Evolutionary conservation across 2,797 vertebrate genomes (phyloP), one percentile per base, ranked within the genome.

Genomic region (Eulemur coronatus): DNA sequence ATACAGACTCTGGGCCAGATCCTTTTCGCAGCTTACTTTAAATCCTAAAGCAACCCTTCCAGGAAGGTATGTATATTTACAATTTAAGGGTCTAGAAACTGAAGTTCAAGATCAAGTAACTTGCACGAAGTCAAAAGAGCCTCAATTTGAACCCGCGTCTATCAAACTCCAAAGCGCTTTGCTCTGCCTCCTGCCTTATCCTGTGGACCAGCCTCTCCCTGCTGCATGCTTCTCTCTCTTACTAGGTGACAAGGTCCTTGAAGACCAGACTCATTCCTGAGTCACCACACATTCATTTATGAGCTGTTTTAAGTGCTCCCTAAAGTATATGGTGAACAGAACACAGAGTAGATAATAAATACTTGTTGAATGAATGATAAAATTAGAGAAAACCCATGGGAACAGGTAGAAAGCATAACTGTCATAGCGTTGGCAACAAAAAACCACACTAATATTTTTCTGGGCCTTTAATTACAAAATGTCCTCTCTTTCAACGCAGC

Each of bases 31-130:
- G 79, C 61, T 87, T 76, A 73, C 63, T 88, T 75, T 11, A 93
- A 90, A 80, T 10, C 52, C 61, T 57, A 85, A 80, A 41, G 35
- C 65, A 84, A 38, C 18, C 26, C 43, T 90, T 81, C 69, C 11
- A 28, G 59, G 76, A 96, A 75, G 38, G n/a, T 28, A 43, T 57
- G 28, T 10, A 11, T 67, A 55, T 28, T 70, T 65, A 81, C 46
- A 79, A n/a, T 57, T 52, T 69, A 92, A 96, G 92, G 76, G 67
- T 70, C 55, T 94, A 63, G 26, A 95, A 96, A 61, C 33, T 80
- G 67, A 89, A 79, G 50, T 59, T 76, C 67, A 89, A 79, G 72
- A 96, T 2, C 72, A 72, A 86, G 14, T 43, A 73, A 90, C 12
- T 57, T 95, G 79, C 17, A 38, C 26, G 7, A 59, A 86, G n/a